These are phyloP conservation scores for Eptesicus fuscus DNA, from an alignment of 2,113 vertebrate species.

Conservation along the genomic window DNA sequence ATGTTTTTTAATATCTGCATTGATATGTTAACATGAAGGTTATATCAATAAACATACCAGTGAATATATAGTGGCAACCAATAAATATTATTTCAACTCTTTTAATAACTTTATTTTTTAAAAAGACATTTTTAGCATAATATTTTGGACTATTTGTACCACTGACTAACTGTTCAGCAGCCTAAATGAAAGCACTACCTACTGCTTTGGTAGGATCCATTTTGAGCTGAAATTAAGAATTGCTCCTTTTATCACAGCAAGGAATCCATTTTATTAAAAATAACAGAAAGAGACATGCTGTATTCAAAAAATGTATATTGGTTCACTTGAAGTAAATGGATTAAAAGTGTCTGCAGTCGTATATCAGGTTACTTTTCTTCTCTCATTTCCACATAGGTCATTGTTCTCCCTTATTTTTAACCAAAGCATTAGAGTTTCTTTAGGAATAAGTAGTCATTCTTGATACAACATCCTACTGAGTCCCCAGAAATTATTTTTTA, in stretches of 20 bases:
- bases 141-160: slow-evolving; percentile 65
- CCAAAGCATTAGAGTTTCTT: slow-evolving; percentile 63
- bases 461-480: slow-evolving; percentile 63
- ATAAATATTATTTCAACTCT: slow-evolving; percentile 12
- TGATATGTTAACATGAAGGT: neutral
- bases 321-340: slow-evolving; percentile 77
- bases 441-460: slow-evolving; percentile 58
- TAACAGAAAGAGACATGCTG: slow-evolving; percentile 70
- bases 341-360: slow-evolving; percentile 70
- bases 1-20: neutral
- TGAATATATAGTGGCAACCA: neutral
- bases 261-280: slow-evolving; percentile 81
- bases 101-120: neutral
- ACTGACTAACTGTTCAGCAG: slow-evolving; percentile 54
- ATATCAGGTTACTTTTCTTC: slow-evolving; percentile 70
- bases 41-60: neutral
- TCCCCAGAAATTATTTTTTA: slow-evolving; percentile 43
- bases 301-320: slow-evolving; percentile 69
- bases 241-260: slow-evolving; percentile 82
- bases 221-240: slow-evolving; percentile 79
- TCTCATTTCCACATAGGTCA: slow-evolving; percentile 61
- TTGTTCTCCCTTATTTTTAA: slow-evolving; percentile 62
- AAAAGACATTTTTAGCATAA: slow-evolving; percentile 23
- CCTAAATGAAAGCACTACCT: slow-evolving; percentile 78
- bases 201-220: slow-evolving; percentile 75